These are phyloP conservation scores for Leistus spinibarbis DNA, from an alignment of 2,888 invertebrate genomes.

Conservation along the genomic window DNA sequence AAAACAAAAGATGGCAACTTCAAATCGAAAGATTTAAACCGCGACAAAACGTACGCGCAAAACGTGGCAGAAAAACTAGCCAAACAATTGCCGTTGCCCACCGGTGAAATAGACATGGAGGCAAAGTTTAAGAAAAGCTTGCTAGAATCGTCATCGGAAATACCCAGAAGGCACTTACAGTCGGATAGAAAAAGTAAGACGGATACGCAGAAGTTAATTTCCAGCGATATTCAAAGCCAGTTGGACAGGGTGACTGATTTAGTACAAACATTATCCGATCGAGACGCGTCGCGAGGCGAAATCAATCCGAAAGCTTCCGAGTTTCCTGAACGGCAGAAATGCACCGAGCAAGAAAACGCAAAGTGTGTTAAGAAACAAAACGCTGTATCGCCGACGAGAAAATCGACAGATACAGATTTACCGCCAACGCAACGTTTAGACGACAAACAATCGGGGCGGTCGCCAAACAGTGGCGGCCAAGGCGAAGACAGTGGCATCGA, in stretches of 20 bases:
- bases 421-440: conserved; percentile 37
- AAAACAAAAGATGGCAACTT: conserved; percentile 53
- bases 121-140: conserved; percentile 66
- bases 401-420: conserved; percentile 22
- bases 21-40: conserved; percentile 54
- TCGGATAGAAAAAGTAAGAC: conserved; percentile 43
- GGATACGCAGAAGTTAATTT: conserved; percentile 14
- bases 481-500: conserved; percentile 92
- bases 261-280: conserved; percentile 46
- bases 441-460: conserved; percentile 50
- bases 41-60: conserved; percentile 65
- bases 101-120: conserved; percentile 60
- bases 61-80: conserved; percentile 60
- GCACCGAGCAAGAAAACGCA: neutral
- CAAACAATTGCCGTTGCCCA: conserved; percentile 56
- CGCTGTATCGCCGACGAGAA: conserved; percentile 12
- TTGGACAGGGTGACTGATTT: conserved; percentile 45
- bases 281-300: conserved; percentile 50
- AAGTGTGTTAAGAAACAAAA: neutral
- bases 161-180: conserved; percentile 15
- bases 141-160: conserved; percentile 56
- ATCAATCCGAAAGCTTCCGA: conserved; percentile 50
- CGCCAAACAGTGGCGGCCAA: conserved; percentile 60
- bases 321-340: conserved; percentile 8
- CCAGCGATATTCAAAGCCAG: conserved; percentile 35